Evolutionary conservation across 35 echinoderm and acorn worm species (phyloP).

Genomic region (Nesometra sesokonis): DNA sequence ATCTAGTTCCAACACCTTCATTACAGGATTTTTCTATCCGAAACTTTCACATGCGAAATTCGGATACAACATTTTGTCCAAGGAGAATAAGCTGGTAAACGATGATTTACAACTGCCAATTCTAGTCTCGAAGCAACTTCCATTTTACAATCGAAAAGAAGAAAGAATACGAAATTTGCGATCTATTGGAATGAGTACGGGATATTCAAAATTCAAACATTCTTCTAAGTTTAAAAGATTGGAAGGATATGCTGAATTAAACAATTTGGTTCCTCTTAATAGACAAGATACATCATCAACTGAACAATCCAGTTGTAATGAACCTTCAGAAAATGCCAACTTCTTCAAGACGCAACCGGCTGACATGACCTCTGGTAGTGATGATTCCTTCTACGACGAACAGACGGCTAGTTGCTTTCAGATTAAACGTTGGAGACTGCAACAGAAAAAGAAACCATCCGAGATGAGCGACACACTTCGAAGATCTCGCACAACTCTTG

Average conservation of each 20-base stretch:
- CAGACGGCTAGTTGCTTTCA: background rate
- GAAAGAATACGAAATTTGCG: background rate
- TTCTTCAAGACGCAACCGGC: background rate
- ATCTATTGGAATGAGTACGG: background rate
- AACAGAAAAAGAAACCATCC: background rate
- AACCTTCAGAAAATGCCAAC: background rate
- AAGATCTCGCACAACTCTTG: background rate
- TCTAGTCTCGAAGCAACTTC: background rate
- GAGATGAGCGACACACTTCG: background rate
- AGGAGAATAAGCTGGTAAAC: background rate
- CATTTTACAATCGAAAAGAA: background rate
- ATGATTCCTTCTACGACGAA: background rate
- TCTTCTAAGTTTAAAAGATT: background rate
- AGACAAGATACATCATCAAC: too few species aligned
- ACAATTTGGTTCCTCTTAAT: too few species aligned
- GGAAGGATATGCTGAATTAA: too few species aligned
- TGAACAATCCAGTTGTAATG: too few species aligned
- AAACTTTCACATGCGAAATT: background rate
- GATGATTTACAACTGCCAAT: background rate
- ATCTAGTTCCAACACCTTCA: background rate
- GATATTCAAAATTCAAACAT: background rate
- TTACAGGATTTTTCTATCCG: background rate
- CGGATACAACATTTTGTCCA: background rate
- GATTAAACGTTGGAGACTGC: background rate
- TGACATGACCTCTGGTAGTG: background rate